Evolutionary conservation across 2,797 vertebrate genomes (phyloP).

Genomic region (Ficedula albicollis): DNA sequence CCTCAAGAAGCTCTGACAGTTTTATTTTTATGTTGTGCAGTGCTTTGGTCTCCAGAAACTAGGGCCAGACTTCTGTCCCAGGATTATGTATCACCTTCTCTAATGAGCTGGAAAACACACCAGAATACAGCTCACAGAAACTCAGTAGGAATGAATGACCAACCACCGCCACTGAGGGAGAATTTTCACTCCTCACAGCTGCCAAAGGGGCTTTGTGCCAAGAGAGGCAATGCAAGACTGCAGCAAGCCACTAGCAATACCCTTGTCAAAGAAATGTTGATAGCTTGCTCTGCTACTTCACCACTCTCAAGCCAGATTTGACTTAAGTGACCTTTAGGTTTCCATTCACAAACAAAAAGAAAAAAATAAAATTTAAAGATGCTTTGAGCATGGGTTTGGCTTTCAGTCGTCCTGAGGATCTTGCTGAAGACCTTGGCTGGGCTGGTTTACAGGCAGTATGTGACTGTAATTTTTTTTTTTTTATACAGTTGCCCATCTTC

Average conservation of each 20-base stretch:
- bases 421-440: not conserved
- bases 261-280: not conserved
- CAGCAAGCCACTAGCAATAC: not conserved
- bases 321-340: not conserved
- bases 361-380: not conserved
- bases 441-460: not conserved
- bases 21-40: not conserved
- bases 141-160: not conserved
- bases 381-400: not conserved
- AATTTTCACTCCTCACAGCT: not conserved
- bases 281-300: not conserved
- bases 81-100: not conserved
- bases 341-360: not conserved
- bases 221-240: not conserved
- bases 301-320: not conserved
- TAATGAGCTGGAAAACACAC: not conserved
- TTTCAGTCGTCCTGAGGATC: not conserved
- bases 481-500: not conserved
- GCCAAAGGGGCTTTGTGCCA: not conserved
- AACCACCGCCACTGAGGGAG: not conserved
- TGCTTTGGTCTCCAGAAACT: not conserved
- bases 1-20: not conserved
- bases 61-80: not conserved
- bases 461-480: not conserved
- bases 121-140: fast-evolving